Conservation (phyloP, 2,113 vertebrate species). For the cat (Felis catus) region DNA sequence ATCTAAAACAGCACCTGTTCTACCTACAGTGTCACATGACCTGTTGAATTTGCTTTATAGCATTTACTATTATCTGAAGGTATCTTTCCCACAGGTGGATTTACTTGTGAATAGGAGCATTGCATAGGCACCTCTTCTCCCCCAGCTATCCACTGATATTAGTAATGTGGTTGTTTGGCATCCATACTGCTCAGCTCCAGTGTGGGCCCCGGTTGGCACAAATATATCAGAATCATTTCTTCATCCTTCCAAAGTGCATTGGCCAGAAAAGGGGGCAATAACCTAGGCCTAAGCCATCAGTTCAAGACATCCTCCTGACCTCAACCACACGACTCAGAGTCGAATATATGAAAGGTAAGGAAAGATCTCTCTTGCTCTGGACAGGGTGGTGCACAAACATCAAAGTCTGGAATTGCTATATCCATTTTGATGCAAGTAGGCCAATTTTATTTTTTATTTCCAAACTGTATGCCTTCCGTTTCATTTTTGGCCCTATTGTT, state of each 20-base stretch:
- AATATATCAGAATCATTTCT: neutral
- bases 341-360: neutral
- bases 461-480: neutral
- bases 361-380: neutral
- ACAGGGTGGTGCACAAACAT: neutral
- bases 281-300: neutral
- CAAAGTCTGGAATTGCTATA: neutral
- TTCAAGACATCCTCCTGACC: neutral
- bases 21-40: neutral
- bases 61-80: neutral
- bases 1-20: neutral
- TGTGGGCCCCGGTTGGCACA: neutral
- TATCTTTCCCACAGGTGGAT: neutral
- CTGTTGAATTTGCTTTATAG: neutral
- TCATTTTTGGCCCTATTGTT: neutral
- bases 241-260: neutral
- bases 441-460: neutral
- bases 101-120: neutral
- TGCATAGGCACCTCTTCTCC: neutral
- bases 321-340: neutral
- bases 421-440: neutral
- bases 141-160: rapidly evolving
- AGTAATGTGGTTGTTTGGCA: neutral
- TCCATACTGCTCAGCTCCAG: neutral
- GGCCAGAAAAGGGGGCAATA: neutral